Base-by-base conservation (phyloP, 2,888 invertebrate genomes). In the Aproaerema taeniolella region DNA sequence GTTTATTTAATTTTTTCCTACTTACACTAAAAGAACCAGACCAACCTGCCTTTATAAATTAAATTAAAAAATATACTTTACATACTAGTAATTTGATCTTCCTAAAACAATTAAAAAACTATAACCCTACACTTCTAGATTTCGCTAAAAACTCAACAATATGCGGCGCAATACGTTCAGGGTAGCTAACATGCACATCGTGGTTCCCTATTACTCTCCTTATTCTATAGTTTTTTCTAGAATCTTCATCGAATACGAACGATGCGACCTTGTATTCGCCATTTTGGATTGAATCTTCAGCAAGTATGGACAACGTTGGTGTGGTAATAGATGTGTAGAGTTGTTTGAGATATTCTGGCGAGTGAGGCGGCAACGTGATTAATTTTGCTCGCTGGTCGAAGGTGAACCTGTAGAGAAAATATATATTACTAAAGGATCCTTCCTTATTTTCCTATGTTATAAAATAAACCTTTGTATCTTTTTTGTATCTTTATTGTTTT, bases 121-220 rank as follows among this genome's bases (percentile, higher is more conserved):
- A n/a, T n/a, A n/a, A n/a, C n/a, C n/a, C n/a, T n/a, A 31, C 17
- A 17, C 25, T 28, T 16, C 41, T 36, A 17, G n/a, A 26, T 32
- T 66, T 47, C 2, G 69, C 15, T 12, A 89, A 46, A 60, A 88
- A 88, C 40, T 67, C 67, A 0, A 49, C 46, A 1, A 89, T 52
- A 50, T 60, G 61, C 0, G 61, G 49, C 0, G 87, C 88, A 0
- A 91, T 59, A 8, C 61, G 54, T 38, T 89, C 88, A 0, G 91
- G 91, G 32, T 81, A 48, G 16, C 79, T 78, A 5, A 88, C 77
- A 53, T 91, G 91, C 0, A 90, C 80, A 53, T 91, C 89, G 44
- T 91, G 91, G 38, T 73, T 68, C 0, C 91, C 91, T 0, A 63
- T 55, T 0, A 91, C 83, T 2, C 49, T 20, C 2, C 74, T 54